Conservation (phyloP, 2,113 vertebrate genomes). For the Trichechus manatus region DNA sequence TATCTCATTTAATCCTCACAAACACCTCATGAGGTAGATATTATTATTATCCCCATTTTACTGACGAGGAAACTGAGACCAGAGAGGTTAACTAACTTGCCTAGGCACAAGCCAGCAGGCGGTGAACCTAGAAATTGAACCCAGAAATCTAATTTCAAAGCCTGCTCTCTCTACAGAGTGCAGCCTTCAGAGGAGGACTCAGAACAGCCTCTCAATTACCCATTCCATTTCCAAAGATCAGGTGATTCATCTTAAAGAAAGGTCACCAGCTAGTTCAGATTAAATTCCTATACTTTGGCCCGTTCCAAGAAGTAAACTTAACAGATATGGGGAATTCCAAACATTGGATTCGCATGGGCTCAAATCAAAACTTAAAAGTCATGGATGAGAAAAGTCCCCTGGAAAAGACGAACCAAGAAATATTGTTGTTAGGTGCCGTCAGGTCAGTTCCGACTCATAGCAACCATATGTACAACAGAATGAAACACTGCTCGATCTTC, state of each 20-base stretch:
- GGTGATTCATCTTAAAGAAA: background rate
- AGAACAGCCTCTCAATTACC: background rate
- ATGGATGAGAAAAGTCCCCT: background rate
- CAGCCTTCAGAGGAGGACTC: background rate
- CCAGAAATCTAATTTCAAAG: background rate
- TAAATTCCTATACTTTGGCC: background rate
- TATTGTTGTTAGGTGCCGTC: no score
- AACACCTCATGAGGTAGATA: no score
- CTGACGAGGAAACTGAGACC: background rate
- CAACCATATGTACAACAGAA: no score
- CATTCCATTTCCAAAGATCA: constrained; percentile 20
- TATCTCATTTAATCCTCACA: no score
- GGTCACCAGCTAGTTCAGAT: background rate
- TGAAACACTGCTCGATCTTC: no score
- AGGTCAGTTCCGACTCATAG: no score
- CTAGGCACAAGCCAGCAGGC: background rate
- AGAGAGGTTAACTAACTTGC: background rate
- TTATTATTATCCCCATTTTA: no score
- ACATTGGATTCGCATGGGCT: background rate
- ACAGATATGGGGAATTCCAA: background rate
- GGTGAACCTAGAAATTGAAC: background rate
- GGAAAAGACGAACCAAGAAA: constrained; percentile 26
- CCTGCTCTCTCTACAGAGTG: background rate
- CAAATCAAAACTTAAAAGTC: background rate
- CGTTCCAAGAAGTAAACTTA: background rate